phyloP scores from a whole-genome alignment of 1,140 invertebrate species.

The Apis mellifera region DNA sequence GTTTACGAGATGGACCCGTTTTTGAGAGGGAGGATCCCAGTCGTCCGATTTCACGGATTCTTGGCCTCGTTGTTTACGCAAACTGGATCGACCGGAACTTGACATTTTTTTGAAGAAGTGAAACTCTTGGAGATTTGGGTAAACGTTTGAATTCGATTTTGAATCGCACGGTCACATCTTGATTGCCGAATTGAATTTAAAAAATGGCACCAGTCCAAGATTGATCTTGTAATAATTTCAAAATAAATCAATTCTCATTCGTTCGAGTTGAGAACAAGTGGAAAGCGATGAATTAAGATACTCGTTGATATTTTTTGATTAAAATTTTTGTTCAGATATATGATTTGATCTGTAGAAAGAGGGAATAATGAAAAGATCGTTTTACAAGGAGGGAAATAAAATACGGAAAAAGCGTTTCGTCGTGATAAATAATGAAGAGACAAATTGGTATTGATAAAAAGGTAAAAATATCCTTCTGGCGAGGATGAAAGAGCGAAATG shows the following conservation, averaged over 20 bases:
- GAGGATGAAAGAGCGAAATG: not conserved
- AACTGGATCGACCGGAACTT: not conserved
- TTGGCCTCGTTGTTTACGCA: slow-evolving; percentile 16
- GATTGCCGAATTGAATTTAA: too few species aligned
- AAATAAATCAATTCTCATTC: too few species aligned
- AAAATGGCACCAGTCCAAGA: too few species aligned
- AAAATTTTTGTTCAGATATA: too few species aligned
- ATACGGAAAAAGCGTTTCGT: not conserved
- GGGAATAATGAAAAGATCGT: not conserved
- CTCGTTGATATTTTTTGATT: too few species aligned
- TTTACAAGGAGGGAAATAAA: not conserved
- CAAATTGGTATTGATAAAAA: slow-evolving; percentile 10
- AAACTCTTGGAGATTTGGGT: not conserved
- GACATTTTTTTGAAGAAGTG: not conserved
- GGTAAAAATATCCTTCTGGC: not conserved
- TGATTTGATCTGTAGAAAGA: too few species aligned
- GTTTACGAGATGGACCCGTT: slow-evolving; percentile 27
- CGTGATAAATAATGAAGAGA: not conserved
- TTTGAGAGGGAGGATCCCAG: not conserved
- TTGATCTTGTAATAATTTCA: too few species aligned
- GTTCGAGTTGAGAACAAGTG: too few species aligned
- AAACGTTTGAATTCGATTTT: too few species aligned
- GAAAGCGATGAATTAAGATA: too few species aligned
- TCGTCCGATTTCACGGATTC: slow-evolving; percentile 24
- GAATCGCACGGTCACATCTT: too few species aligned